A percentile compares a stretch with the other conserved stretches of the same genome.
These are phyloP conservation scores for Sigmodon hispidus DNA, from an alignment of 2,113 vertebrate genomes.

Conservation along the genomic window DNA sequence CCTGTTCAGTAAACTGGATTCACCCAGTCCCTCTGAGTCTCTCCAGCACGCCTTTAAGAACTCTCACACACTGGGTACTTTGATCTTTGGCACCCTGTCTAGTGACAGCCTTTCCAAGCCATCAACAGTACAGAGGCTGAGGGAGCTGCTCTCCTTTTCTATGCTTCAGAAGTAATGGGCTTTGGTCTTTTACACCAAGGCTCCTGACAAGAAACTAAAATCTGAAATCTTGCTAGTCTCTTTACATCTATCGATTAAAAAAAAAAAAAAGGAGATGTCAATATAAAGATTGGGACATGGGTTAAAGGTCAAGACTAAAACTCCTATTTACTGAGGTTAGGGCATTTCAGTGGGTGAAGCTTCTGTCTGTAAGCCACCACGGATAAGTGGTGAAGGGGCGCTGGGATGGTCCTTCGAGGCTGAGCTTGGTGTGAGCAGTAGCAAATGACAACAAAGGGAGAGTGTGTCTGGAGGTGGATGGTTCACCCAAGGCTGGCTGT, in stretches of 20 bases:
- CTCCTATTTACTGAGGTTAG: not conserved
- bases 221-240: constrained; percentile 40
- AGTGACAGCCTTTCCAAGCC: not conserved
- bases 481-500: not conserved
- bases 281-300: not conserved
- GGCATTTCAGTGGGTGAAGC: not conserved
- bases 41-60: constrained; percentile 1
- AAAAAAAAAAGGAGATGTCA: not conserved
- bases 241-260: not conserved
- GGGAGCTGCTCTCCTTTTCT: not conserved
- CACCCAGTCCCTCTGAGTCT: constrained; percentile 16
- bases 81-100: not conserved
- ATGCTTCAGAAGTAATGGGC: not conserved
- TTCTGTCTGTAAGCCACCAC: too few relatives aligned
- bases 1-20: constrained; percentile 1
- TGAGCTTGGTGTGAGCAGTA: not conserved
- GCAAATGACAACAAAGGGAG: not conserved
- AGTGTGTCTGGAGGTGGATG: not conserved
- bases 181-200: not conserved
- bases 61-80: not conserved
- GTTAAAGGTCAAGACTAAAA: constrained; percentile 21
- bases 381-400: too few relatives aligned
- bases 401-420: not conserved
- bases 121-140: not conserved
- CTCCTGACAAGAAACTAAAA: constrained; percentile 16